Evolutionary conservation across 2,113 vertebrate genomes (phyloP).

Genomic region (Amphiprion ocellaris): DNA sequence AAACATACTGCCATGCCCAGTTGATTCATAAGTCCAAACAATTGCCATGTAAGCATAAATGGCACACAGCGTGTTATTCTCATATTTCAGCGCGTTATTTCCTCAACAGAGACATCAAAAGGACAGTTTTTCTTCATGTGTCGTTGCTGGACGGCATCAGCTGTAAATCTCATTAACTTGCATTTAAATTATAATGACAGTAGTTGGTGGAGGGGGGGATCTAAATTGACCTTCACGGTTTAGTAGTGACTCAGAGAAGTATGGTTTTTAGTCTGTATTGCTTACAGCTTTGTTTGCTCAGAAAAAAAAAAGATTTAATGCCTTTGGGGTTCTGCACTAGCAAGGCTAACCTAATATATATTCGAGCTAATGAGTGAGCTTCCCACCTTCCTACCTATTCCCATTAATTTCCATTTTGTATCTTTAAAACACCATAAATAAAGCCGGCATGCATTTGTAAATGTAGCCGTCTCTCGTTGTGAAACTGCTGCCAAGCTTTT

Average conservation of each 20-base stretch:
- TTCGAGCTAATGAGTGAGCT: slow-evolving; percentile 55
- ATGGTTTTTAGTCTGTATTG: slow-evolving; percentile 34
- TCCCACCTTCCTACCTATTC: slow-evolving; percentile 52
- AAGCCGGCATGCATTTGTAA: slow-evolving; percentile 56
- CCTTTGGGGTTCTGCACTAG: slow-evolving; percentile 36
- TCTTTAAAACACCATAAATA: slow-evolving; percentile 64
- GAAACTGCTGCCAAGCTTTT: slow-evolving; percentile 66
- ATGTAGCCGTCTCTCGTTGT: slow-evolving; percentile 51
- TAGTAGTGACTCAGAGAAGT: slow-evolving; percentile 30
- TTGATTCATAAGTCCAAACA: slow-evolving; percentile 51
- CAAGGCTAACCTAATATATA: slow-evolving; percentile 55
- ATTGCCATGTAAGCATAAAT: slow-evolving; percentile 44
- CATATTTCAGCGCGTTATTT: slow-evolving; percentile 46
- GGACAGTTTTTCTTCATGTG: slow-evolving; percentile 15
- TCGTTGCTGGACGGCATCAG: slow-evolving; percentile 1
- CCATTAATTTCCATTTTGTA: slow-evolving; percentile 70
- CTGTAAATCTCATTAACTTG: slow-evolving; percentile 29
- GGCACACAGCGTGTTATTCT: slow-evolving; percentile 38
- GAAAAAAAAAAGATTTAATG: slow-evolving; percentile 24
- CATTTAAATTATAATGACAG: slow-evolving; percentile 22
- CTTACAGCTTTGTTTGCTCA: slow-evolving; percentile 56
- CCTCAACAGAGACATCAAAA: slow-evolving; percentile 20
- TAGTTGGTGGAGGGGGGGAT: neutral
- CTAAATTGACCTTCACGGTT: slow-evolving; percentile 23
- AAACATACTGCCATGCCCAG: slow-evolving; percentile 42